Conservation (phyloP, 2,888 invertebrate species). For the Pammene fasciana region DNA sequence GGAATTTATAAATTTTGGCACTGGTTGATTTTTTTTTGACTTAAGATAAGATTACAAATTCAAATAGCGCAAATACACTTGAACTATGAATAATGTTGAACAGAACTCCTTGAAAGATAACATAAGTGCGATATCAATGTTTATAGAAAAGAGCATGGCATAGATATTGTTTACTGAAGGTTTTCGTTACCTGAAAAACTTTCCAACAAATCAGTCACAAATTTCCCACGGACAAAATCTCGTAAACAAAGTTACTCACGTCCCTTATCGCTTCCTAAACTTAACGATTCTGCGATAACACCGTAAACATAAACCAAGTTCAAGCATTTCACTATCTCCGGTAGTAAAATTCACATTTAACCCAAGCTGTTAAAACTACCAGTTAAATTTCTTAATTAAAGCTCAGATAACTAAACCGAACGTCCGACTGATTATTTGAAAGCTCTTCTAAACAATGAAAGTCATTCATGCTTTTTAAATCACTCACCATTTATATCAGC, state of each 20-base stretch:
- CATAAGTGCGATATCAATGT: not conserved
- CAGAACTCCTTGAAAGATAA: slow-evolving; percentile 13
- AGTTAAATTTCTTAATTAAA: slow-evolving; percentile 72
- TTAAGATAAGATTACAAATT: too few species aligned
- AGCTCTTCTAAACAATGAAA: slow-evolving; percentile 68
- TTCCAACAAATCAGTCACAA: slow-evolving; percentile 32
- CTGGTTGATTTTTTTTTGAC: too few species aligned
- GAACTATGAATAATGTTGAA: not conserved
- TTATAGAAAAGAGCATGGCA: not conserved
- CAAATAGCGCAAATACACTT: not conserved
- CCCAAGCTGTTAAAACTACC: slow-evolving; percentile 69
- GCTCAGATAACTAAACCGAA: slow-evolving; percentile 48
- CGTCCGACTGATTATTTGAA: slow-evolving; percentile 46
- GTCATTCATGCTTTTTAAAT: slow-evolving; percentile 72
- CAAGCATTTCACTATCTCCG: slow-evolving; percentile 45
- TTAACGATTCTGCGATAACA: slow-evolving; percentile 36
- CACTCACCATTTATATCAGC: slow-evolving; percentile 77
- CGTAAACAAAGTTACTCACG: slow-evolving; percentile 29
- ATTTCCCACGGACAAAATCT: slow-evolving; percentile 24
- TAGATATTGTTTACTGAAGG: slow-evolving; percentile 26
- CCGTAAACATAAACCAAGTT: slow-evolving; percentile 37
- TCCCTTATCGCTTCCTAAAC: slow-evolving; percentile 15
- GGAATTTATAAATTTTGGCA: too few species aligned
- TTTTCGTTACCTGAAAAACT: slow-evolving; percentile 10
- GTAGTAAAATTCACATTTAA: slow-evolving; percentile 73